These are phyloP conservation scores for Ophonus ardosiacus DNA, from an alignment of 2,888 invertebrate species.

Conservation along the genomic window DNA sequence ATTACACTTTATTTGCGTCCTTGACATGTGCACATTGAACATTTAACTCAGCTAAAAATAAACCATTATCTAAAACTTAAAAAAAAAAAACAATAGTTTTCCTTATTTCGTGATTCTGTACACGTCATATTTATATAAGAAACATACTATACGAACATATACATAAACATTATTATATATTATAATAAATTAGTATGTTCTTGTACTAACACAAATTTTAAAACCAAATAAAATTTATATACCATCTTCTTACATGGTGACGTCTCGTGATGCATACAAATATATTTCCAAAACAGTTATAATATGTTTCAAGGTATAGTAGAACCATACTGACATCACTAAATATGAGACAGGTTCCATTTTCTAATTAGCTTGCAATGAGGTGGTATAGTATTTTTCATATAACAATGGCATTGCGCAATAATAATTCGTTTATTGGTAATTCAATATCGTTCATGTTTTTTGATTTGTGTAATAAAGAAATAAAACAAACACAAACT, in stretches of 20 bases:
- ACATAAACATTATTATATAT: neutral
- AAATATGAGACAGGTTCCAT: too few relatives aligned
- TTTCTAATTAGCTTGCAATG: too few relatives aligned
- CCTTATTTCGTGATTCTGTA: neutral
- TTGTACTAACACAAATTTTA: neutral
- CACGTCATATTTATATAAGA: neutral
- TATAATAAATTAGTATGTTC: neutral
- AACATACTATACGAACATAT: neutral
- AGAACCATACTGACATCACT: too few relatives aligned
- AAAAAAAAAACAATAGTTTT: neutral
- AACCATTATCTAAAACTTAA: conserved; percentile 8
- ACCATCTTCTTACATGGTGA: neutral
- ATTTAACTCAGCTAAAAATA: conserved; percentile 19
- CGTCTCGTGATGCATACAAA: neutral
- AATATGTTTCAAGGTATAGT: neutral
- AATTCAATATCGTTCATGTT: too few relatives aligned
- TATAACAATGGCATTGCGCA: too few relatives aligned
- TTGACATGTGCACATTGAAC: conserved; percentile 27
- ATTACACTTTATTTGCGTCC: conserved; percentile 16
- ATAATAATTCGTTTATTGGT: too few relatives aligned
- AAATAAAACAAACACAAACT: too few relatives aligned
- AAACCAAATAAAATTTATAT: neutral
- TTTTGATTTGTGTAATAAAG: too few relatives aligned
- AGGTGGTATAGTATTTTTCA: too few relatives aligned
- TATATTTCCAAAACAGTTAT: neutral